Base-by-base conservation (phyloP, 2,797 vertebrate genomes). In the Rhodeus uyekii region DNA sequence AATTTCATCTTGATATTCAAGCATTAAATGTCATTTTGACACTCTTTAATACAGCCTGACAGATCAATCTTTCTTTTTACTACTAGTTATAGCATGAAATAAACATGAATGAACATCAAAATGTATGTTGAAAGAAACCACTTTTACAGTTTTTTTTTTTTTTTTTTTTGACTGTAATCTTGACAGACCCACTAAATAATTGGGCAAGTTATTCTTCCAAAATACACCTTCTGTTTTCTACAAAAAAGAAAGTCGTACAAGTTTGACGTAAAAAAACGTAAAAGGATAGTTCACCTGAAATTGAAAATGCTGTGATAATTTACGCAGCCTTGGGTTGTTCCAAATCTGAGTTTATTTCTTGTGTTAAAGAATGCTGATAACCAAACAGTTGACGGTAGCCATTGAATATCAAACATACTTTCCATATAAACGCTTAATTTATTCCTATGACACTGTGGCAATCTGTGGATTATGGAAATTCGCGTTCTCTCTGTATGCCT, bases 401-500 rank as follows among this genome's bases (percentile, higher is more conserved):
- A 48, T 19, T 48, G 46, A 46, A 4, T 46, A 14, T 14, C 44
- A 46, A 46, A 18, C 44, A 46, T 46, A 18, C 44, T n/a, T n/a
- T n/a, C n/a, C n/a, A n/a, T n/a, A n/a, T n/a, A n/a, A n/a, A n/a
- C n/a, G n/a, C 90, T 89, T 22, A 68, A 83, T 48, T 61, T 29
- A 76, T 65, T 58, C 8, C 5, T 71, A 18, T 76, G 29, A 65
- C 13, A 38, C 50, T 69, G 60, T 81, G 50, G 19, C 48, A 39
- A 39, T 65, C 39, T 44, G 19, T 72, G 53, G 60, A 53, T 78
- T 48, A 46, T 75, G 5, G n/a, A 29, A 32, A 48, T 61, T 79
- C 2, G 42, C 58, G 58, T 82, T 61, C 34, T 61, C 9, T 36
- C 48, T 71, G 22, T 39, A 34, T 60, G 32, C 16, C 32, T 29